Percentiles rank a stretch among this genome's conserved stretches.
phyloP scores from a whole-genome alignment of 1,140 invertebrate species.

The Bombus waltoni region DNA sequence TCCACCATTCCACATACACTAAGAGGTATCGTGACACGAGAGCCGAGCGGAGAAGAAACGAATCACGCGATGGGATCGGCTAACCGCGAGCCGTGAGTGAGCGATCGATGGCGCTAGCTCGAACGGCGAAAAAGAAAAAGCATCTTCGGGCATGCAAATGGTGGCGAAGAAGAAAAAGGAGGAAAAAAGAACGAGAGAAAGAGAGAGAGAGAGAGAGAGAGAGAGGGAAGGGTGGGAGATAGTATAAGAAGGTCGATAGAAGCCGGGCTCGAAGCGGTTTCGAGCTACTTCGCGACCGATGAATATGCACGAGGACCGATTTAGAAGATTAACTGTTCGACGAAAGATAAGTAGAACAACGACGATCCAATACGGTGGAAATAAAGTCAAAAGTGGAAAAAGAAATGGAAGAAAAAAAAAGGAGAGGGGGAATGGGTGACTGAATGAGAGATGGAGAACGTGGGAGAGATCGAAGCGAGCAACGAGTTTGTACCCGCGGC shows the following conservation, averaged over 20 bases:
- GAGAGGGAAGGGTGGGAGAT: not conserved
- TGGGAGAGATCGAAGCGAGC: no score
- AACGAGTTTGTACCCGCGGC: slow-evolving; percentile 2
- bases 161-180: not conserved
- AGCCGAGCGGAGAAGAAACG: not conserved
- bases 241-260: not conserved
- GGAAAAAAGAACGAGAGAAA: not conserved
- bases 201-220: not conserved
- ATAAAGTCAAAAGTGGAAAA: not conserved
- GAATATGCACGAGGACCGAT: slow-evolving; percentile 20
- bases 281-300: slow-evolving; percentile 18
- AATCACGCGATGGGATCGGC: slow-evolving; percentile 15
- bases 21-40: no score
- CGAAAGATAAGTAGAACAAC: slow-evolving; percentile 8
- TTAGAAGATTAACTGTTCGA: slow-evolving; percentile 27
- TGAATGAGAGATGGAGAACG: not conserved
- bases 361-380: slow-evolving; percentile 10
- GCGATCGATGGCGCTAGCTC: not conserved
- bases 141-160: slow-evolving; percentile 22
- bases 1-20: not conserved
- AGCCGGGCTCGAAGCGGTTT: not conserved
- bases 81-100: not conserved
- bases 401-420: no score
- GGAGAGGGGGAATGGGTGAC: no score
- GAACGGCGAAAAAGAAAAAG: slow-evolving; percentile 13